Base-by-base conservation (phyloP, 2,888 invertebrate genomes). In the Cancer borealis region DNA sequence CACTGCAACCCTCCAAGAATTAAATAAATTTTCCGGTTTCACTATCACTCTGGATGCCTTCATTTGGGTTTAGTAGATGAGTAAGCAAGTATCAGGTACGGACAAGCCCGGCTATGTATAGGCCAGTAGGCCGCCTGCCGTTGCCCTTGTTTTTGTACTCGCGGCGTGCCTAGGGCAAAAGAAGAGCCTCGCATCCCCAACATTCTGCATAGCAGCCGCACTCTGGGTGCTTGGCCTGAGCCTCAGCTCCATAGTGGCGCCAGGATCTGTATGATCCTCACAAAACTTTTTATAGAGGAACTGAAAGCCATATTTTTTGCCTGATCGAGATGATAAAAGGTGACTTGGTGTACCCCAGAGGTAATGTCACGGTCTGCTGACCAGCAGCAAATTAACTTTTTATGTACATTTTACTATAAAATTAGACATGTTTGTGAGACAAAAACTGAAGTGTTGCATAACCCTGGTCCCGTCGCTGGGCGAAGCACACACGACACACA, bases 361-460 rank as follows among this genome's bases (percentile, higher is more conserved):
- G 30, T 26, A 79, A 79, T 79, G 79, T 30, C 79, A 79, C 79
- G 79, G 79, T 79, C 79, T 79, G 8, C 30, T 12, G 79, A 30
- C 17, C 79, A 26, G 79, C 79, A 79, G 30, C 79, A 79, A 79
- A 30, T 79, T 26, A 8, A 79, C 79, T 79, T 79, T 79, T 79
- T 79, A 8, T 79, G 8, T 79, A 30, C 79, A 30, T 79, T 30
- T 30, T 79, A 14, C 5, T 79, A 30, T 30, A 30, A 30, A 79
- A 79, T 79, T 30, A 79, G 79, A 79, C 79, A 10, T 30, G 79
- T 79, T 79, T 30, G 79, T 30, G 12, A 12, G 14, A 12, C 79
- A 79, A 79, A 79, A 79, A 79, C 12, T 30, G 30, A 26, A 8
- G 79, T 10, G 79, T 79, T 79, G 30, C 30, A 79, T 79, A 79